Conservation (phyloP, 2,113 vertebrate species). For the Rattus rattus region DNA sequence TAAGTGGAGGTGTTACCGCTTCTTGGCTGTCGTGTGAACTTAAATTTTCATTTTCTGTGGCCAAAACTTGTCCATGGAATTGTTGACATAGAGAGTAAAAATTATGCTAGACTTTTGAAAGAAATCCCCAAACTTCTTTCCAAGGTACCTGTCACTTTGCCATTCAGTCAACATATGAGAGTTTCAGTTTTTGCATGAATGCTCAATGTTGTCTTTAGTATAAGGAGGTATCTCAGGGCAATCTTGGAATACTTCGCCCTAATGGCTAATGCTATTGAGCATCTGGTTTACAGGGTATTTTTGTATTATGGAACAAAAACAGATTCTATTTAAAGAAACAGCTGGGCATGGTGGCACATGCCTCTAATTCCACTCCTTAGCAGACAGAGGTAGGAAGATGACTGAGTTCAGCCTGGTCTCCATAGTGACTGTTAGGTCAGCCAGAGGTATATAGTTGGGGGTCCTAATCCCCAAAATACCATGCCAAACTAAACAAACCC, state of each 20-base stretch:
- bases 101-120: slow-evolving; percentile 45
- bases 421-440: background rate
- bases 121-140: background rate
- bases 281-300: slow-evolving; percentile 48
- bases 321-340: slow-evolving; percentile 38
- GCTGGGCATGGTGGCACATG: background rate
- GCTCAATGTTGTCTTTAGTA: slow-evolving; percentile 5
- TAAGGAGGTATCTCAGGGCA: background rate
- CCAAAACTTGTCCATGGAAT: background rate
- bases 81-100: background rate
- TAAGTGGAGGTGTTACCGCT: slow-evolving; percentile 10
- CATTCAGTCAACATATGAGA: background rate
- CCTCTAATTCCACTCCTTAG: background rate
- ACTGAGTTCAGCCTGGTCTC: background rate
- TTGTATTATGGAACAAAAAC: slow-evolving; percentile 23
- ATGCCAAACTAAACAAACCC: background rate
- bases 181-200: background rate
- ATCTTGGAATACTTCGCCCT: slow-evolving; percentile 45
- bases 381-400: background rate
- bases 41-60: slow-evolving; percentile 3
- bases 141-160: background rate
- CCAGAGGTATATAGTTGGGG: too few relatives aligned
- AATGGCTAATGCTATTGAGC: background rate
- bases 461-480: background rate
- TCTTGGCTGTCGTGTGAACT: background rate